phyloP scores from a whole-genome alignment of 2,113 vertebrate species.

The human region GRCh38 chr7:83090001-83090500 shows the following conservation, averaged over 20 bases:
- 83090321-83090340: not conserved
- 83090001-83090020: not conserved
- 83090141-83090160: too few relatives aligned
- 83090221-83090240: too few relatives aligned
- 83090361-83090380: not conserved
- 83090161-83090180: too few relatives aligned
- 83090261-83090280: not conserved
- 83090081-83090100: too few relatives aligned
- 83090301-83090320: conserved; percentile 1
- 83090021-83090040: not conserved
- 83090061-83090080: too few relatives aligned
- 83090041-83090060: too few relatives aligned
- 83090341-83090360: conserved; percentile 22
- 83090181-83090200: too few relatives aligned
- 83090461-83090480: not conserved
- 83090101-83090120: too few relatives aligned
- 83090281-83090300: not conserved
- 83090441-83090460: not conserved
- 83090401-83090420: not conserved
- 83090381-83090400: not conserved
- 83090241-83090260: not conserved
- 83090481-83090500: not conserved
- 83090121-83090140: too few relatives aligned
- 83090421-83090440: not conserved
- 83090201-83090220: too few relatives aligned